phyloP scores from a whole-genome alignment of 2,888 invertebrate species.

The Agrenia bidenticulata region DNA sequence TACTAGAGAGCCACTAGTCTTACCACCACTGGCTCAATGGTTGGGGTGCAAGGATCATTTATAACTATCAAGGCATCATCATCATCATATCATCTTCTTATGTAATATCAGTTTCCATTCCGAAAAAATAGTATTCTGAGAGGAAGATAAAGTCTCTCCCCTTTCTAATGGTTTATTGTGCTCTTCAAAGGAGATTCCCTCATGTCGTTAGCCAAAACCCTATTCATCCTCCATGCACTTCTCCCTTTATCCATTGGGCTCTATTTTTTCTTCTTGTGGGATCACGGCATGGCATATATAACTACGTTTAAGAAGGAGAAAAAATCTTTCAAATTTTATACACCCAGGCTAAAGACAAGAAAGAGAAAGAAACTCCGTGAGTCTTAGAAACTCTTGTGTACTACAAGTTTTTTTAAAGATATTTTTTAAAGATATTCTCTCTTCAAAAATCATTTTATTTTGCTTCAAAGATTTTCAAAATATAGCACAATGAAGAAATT shows the following conservation, averaged over 20 bases:
- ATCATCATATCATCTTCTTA: not conserved
- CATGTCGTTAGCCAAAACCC: slow-evolving; percentile 16
- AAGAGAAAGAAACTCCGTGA: no score
- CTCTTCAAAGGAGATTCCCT: slow-evolving; percentile 15
- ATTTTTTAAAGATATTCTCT: no score
- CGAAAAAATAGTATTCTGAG: not conserved
- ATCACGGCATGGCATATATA: not conserved
- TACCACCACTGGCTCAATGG: not conserved
- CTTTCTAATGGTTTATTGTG: slow-evolving; percentile 17
- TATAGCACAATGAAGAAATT: no score
- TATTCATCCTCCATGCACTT: slow-evolving; percentile 16
- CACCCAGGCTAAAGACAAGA: no score
- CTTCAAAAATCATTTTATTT: no score
- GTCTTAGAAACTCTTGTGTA: no score
- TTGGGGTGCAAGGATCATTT: slow-evolving; percentile 38
- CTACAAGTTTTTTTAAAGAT: no score
- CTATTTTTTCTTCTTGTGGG: not conserved
- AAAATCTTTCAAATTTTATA: no score
- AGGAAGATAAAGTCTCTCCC: slow-evolving; percentile 16
- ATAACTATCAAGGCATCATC: slow-evolving; percentile 40
- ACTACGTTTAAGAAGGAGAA: no score
- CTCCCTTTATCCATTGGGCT: slow-evolving; percentile 1
- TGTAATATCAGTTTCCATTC: slow-evolving; percentile 16
- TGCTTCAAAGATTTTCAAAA: no score
- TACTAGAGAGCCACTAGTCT: not conserved